Percentiles rank a stretch among this genome's conserved stretches.
Evolutionary conservation across 64 coral and sea anemone genomes (phyloP).

Genomic region (Montipora sp.): DNA sequence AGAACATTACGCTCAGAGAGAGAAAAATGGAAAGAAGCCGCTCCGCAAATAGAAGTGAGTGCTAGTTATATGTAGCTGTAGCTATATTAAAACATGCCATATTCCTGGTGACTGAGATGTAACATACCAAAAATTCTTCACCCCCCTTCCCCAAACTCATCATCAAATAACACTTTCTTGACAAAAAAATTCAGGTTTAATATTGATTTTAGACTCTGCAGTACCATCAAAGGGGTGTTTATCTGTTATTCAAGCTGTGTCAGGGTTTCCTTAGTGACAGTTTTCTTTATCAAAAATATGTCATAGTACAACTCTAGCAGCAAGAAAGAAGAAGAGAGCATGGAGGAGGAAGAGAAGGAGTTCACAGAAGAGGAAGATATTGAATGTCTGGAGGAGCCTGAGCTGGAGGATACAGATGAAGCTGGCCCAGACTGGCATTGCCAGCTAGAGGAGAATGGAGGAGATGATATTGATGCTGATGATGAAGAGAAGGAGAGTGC

Average conservation of each 20-base stretch:
- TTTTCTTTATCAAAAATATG: background rate
- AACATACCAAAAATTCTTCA: constrained; percentile 12
- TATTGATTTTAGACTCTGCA: too few relatives aligned
- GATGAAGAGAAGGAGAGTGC: constrained; percentile 49
- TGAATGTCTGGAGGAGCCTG: constrained; percentile 32
- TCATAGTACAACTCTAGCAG: constrained; percentile 28
- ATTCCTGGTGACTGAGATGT: too few relatives aligned
- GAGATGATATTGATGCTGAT: constrained; percentile 47
- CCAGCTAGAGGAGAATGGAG: constrained; percentile 52
- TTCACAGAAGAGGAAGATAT: constrained; percentile 39
- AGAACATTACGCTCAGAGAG: constrained; percentile 20
- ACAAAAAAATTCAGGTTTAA: too few relatives aligned
- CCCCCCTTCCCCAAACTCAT: too few relatives aligned
- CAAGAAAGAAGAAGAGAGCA: constrained; percentile 28
- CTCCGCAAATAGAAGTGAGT: constrained; percentile 24
- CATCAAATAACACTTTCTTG: too few relatives aligned
- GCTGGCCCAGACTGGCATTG: constrained; percentile 65
- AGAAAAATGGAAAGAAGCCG: constrained; percentile 53
- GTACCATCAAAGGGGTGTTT: too few relatives aligned
- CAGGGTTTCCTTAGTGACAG: constrained; percentile 26
- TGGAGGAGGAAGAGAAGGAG: background rate
- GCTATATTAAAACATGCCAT: background rate
- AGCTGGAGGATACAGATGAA: constrained; percentile 18
- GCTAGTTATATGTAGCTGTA: background rate
- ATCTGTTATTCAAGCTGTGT: too few relatives aligned